Base-by-base conservation (phyloP, 1,140 invertebrate species). In the Drosophila dunni region DNA sequence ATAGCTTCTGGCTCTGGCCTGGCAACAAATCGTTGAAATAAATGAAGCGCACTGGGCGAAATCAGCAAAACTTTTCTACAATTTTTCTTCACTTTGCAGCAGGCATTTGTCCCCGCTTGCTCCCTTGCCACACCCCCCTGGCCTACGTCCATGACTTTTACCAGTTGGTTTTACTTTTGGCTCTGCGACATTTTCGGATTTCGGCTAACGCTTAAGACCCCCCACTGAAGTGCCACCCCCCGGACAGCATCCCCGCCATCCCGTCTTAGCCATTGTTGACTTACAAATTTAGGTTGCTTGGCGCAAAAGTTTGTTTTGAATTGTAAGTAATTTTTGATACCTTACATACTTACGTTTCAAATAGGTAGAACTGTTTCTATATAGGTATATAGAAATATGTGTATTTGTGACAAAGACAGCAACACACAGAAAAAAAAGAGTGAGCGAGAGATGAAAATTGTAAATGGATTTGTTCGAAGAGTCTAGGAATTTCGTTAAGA, bases 301-400 rank as follows among this genome's bases (percentile, higher is more conserved):
- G 71, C 79, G 84, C 67, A 88, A 86, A 86, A 86, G 83, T 86
- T 86, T 86, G 83, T 86, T 86, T 88, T 86, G 83, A 86, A 89
- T 86, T 86, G 83, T 88, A 86, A 86, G 83, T 86, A 86, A 86
- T 86, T 86, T 86, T 86, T 86, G 83, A 86, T 86, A 89, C 83
- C 83, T 86, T 78, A 63, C 71, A 74, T 60, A 76, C 61, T 70
- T 56, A 63, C 67, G 42, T 34, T 48, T 40, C 60, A n/a, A 48
- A 65, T 71, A 75, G 66, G 67, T 75, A 79, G 63, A 84, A 66
- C 69, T 78, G 73, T 57, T 63, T 79, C 63, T 71, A 61, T 61
- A 64, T 20, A 72, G 17, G 17, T 29, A 29, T 29, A 29, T 29
- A 29, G 3, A 29, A 5, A 29, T 29, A 29, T 29, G 24, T 29